phyloP scores from a whole-genome alignment of 2,888 invertebrate genomes.

The Calameuta idolon region DNA sequence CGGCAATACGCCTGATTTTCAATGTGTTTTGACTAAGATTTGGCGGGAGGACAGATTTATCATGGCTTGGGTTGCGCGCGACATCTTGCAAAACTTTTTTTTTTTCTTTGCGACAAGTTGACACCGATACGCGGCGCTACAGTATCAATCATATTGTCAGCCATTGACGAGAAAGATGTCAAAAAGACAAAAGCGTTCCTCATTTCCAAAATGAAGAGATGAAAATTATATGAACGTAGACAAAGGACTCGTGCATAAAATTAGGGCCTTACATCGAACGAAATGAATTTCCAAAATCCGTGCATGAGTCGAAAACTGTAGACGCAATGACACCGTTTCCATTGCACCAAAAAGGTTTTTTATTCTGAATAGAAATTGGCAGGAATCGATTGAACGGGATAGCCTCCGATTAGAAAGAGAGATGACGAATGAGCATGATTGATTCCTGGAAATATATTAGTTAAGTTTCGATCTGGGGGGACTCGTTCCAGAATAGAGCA shows the following conservation, averaged over 20 bases:
- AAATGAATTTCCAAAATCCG: background rate
- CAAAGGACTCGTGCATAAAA: background rate
- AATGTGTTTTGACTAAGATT: background rate
- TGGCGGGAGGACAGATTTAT: background rate
- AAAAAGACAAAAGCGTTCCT: background rate
- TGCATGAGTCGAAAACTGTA: background rate
- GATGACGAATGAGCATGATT: background rate
- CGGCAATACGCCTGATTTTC: background rate
- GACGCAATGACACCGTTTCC: background rate
- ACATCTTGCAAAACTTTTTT: conserved; percentile 1
- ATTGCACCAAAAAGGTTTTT: background rate
- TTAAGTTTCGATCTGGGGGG: background rate
- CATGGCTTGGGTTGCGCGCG: conserved; percentile 7
- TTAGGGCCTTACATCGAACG: background rate
- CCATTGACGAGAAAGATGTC: background rate
- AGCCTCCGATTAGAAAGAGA: background rate
- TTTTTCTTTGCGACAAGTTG: background rate
- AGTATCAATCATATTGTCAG: background rate
- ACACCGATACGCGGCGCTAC: background rate
- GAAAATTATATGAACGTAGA: background rate
- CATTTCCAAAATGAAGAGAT: background rate
- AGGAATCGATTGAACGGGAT: background rate
- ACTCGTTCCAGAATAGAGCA: background rate
- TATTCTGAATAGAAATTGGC: background rate
- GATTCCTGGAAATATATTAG: background rate